These are phyloP conservation scores for Epirrhoe tristata DNA, from an alignment of 2,888 invertebrate species.

Conservation along the genomic window DNA sequence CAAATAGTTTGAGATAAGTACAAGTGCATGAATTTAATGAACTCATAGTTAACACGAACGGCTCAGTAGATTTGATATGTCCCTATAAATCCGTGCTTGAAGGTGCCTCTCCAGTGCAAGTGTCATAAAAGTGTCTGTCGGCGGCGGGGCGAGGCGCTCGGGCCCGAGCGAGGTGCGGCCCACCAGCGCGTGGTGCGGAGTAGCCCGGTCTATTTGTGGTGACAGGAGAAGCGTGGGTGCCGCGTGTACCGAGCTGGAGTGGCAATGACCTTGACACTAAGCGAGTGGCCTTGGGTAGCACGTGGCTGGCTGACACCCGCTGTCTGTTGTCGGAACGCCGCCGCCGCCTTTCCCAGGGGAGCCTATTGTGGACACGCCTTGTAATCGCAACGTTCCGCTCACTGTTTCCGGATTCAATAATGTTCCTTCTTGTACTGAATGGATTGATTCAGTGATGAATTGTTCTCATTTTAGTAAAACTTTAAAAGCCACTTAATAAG, in stretches of 20 bases:
- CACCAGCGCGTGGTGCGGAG: constrained; percentile 71
- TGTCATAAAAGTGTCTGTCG: constrained; percentile 47
- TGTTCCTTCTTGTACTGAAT: constrained; percentile 1
- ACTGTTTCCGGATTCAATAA: constrained; percentile 36
- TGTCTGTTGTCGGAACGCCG: constrained; percentile 85
- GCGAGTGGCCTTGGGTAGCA: constrained; percentile 86
- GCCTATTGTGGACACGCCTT: constrained; percentile 79
- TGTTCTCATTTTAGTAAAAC: neutral
- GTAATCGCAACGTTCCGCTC: constrained; percentile 54
- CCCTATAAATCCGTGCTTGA: constrained; percentile 27
- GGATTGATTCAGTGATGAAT: neutral
- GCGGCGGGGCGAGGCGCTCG: constrained; percentile 40
- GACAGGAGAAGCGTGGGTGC: constrained; percentile 84
- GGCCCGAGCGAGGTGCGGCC: constrained; percentile 68
- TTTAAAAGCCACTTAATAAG: too few relatives aligned
- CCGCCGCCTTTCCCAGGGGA: constrained; percentile 85
- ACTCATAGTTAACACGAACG: constrained; percentile 4
- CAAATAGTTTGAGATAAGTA: constrained; percentile 1
- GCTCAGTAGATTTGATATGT: neutral
- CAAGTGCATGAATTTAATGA: constrained; percentile 6
- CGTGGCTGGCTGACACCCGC: constrained; percentile 84
- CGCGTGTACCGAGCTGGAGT: constrained; percentile 84
- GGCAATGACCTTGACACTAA: constrained; percentile 86
- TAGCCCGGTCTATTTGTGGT: constrained; percentile 84
- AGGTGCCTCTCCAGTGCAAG: constrained; percentile 29